phyloP scores from a whole-genome alignment of 1,140 invertebrate genomes.

The Pseudomyrmex dendroicus region DNA sequence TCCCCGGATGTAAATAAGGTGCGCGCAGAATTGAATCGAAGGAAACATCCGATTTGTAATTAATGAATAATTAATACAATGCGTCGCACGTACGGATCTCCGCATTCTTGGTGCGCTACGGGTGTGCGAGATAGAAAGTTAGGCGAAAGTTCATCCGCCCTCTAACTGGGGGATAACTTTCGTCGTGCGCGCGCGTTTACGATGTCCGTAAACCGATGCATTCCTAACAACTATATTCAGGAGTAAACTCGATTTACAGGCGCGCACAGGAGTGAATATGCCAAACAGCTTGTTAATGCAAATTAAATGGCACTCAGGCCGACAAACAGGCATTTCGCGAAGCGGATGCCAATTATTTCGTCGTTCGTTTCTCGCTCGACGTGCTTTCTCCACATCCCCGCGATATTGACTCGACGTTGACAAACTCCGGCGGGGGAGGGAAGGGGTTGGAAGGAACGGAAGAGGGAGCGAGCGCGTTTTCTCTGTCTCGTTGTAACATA shows the following conservation, averaged over 20 bases:
- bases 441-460: too few species aligned
- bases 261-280: conserved; percentile 52
- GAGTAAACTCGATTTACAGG: conserved; percentile 61
- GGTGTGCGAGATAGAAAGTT: neutral
- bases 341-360: conserved; percentile 66
- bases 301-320: conserved; percentile 60
- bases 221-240: conserved; percentile 67
- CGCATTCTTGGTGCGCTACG: neutral
- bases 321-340: conserved; percentile 48
- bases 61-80: neutral
- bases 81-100: neutral
- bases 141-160: conserved; percentile 8
- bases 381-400: neutral
- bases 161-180: conserved; percentile 13
- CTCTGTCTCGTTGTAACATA: too few species aligned
- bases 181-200: neutral
- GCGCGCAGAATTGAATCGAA: too few species aligned
- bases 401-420: conserved; percentile 18
- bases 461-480: too few species aligned
- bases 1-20: too few species aligned
- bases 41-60: too few species aligned
- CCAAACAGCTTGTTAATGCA: conserved; percentile 69
- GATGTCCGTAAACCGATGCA: neutral
- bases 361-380: conserved; percentile 37
- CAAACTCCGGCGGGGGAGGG: neutral